A percentile compares a stretch with the other conserved stretches of the same genome.
Evolutionary conservation across 2,113 vertebrate species (phyloP).

Genomic region (Proterorhinus semilunaris): DNA sequence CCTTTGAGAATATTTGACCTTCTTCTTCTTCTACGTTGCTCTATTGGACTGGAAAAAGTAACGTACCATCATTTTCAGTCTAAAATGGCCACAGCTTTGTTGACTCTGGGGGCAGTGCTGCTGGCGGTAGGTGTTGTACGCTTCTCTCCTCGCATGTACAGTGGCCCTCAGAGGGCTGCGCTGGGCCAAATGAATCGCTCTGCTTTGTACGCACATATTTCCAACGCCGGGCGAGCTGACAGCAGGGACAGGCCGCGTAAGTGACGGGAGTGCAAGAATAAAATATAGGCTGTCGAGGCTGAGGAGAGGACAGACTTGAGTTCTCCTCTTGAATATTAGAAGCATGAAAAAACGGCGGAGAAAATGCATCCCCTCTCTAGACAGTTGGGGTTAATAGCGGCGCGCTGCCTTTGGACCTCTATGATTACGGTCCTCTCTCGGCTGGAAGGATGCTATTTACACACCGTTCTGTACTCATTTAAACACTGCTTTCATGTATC

Average conservation of each 20-base stretch:
- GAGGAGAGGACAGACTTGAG: not conserved
- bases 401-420: slow-evolving; percentile 12
- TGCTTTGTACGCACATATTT: slow-evolving; percentile 31
- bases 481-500: slow-evolving; percentile 19
- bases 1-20: too few species aligned
- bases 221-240: slow-evolving; percentile 32
- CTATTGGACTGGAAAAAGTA: too few species aligned
- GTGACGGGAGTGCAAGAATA: slow-evolving; percentile 16
- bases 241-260: slow-evolving; percentile 8
- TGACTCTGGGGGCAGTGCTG: not conserved
- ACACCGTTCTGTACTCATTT: slow-evolving; percentile 28
- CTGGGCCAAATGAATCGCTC: slow-evolving; percentile 18
- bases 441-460: slow-evolving; percentile 33
- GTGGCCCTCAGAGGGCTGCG: slow-evolving; percentile 8
- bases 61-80: not conserved
- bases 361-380: not conserved
- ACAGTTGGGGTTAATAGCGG: slow-evolving; percentile 27
- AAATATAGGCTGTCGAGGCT: slow-evolving; percentile 16
- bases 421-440: slow-evolving; percentile 22
- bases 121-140: slow-evolving; percentile 3
- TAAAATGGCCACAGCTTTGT: not conserved
- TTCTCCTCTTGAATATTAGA: slow-evolving; percentile 8
- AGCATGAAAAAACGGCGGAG: not conserved
- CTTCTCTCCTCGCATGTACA: slow-evolving; percentile 12
- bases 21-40: too few species aligned